A percentile compares a stretch with the other conserved stretches of the same genome.
Conservation (phyloP, 1,140 invertebrate species). For the Zaprionus inermis region DNA sequence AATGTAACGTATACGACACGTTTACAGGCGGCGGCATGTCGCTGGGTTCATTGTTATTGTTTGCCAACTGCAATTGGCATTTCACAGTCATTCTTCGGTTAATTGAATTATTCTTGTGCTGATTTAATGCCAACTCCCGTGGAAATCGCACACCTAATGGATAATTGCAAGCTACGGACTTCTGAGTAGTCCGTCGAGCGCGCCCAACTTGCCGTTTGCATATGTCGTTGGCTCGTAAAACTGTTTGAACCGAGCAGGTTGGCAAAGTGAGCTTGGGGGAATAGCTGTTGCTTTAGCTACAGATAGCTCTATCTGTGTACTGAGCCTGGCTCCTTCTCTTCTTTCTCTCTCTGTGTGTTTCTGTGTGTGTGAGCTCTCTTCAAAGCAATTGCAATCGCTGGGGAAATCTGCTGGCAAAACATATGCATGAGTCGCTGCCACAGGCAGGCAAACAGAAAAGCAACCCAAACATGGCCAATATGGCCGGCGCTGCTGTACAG, state of each 20-base stretch:
- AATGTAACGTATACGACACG: constrained; percentile 54
- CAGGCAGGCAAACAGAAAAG: constrained; percentile 65
- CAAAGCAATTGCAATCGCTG: constrained; percentile 67
- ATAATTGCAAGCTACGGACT: constrained; percentile 41
- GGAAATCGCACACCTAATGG: background rate
- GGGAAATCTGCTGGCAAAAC: constrained; percentile 77
- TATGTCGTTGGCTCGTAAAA: constrained; percentile 30
- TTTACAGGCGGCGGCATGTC: constrained; percentile 39
- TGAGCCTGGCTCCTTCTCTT: background rate
- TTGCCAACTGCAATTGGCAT: constrained; percentile 40
- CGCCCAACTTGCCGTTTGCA: constrained; percentile 2
- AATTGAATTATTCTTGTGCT: constrained; percentile 57
- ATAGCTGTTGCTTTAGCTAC: constrained; percentile 13
- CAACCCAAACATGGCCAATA: constrained; percentile 62
- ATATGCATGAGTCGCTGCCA: constrained; percentile 60
- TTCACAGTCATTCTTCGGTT: constrained; percentile 48
- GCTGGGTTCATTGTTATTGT: too few relatives aligned
- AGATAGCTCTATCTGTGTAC: background rate
- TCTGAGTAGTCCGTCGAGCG: background rate
- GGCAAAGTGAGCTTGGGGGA: constrained; percentile 70
- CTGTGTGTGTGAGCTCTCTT: constrained; percentile 31
- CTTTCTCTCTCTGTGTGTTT: background rate
- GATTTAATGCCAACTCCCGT: constrained; percentile 34
- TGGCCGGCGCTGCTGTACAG: constrained; percentile 38
- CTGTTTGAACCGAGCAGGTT: constrained; percentile 60